Evolutionary conservation across 2,797 vertebrate genomes (phyloP).

Genomic region (Numenius phaeopus): DNA sequence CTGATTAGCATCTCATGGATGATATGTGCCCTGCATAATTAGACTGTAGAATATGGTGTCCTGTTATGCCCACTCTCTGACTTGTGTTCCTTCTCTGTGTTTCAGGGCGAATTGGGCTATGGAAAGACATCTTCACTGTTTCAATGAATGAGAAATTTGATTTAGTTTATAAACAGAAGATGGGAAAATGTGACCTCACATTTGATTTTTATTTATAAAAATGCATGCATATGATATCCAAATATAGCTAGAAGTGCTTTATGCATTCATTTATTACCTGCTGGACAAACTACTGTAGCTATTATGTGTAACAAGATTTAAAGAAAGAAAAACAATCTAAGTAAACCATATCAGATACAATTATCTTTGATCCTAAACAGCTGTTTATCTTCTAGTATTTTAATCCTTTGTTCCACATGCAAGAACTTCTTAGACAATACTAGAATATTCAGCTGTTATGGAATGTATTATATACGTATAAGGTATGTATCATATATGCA

Average conservation of each 20-base stretch:
- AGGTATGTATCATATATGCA: constrained; percentile 67
- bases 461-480: constrained; percentile 46
- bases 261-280: constrained; percentile 75
- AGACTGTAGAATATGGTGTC: background rate
- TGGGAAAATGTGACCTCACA: constrained; percentile 94
- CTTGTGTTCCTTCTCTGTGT: constrained; percentile 46
- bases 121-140: constrained; percentile 99
- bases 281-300: constrained; percentile 76
- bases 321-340: constrained; percentile 45
- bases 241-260: constrained; percentile 77
- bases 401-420: constrained; percentile 1
- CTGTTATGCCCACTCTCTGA: background rate
- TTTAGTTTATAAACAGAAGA: constrained; percentile 94
- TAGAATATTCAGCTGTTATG: constrained; percentile 16
- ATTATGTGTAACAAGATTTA: constrained; percentile 63
- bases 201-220: constrained; percentile 94
- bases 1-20: background rate
- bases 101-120: constrained; percentile 93
- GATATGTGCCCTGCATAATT: background rate
- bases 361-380: constrained; percentile 37
- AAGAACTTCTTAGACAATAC: background rate
- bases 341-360: constrained; percentile 24
- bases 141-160: constrained; percentile 99
- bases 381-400: constrained; percentile 51
- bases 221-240: constrained; percentile 76